Evolutionary conservation across 2,113 vertebrate genomes (phyloP), one percentile per base, ranked within the genome.

Genomic region (Propithecus coquereli): DNA sequence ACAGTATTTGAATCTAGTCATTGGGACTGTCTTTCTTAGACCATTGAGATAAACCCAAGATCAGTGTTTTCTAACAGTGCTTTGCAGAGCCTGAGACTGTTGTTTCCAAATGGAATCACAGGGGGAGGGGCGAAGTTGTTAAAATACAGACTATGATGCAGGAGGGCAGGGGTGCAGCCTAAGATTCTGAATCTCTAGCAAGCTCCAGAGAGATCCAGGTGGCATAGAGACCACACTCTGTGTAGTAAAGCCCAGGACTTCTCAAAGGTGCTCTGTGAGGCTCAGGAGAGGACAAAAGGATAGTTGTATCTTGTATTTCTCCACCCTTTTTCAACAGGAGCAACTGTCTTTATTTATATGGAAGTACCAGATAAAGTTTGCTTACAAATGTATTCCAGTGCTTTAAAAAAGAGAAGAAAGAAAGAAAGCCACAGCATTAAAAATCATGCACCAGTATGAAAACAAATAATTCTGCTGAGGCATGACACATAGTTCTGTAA

Each of bases 331-430:
- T 45, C 63, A 30, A 50, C 27, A 50, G 22, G 23, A 45, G 7
- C 43, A 68, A 8, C 66, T 91, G 6, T 82, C 81, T 89, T 85
- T 91, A 66, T 65, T 84, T 88, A 74, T 87, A 32, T 40, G 73
- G 12, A 90, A 59, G 37, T 76, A 32, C 37, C 50, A 66, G 5
- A 30, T 17, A 79, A 63, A 59, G 17, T 83, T 94, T 86, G 34
- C 83, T 96, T 92, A 52, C 85, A 94, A 90, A 79, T 73, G 17
- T 22, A 57, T 94, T 94, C 52, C 23, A 68, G 52, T 52, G 37
- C 65, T 66, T 54, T 54, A 81, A 79, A 73, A 92, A 34, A 22
- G 40, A 22, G 12, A n/a, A 50, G 11, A 27, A 47, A 47, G 30
- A 13, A 6, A 30, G 6, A 66, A 34, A 12, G 13, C 9, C 10